Base-by-base conservation (phyloP, 2,888 invertebrate genomes). In the Coleophora deauratella region DNA sequence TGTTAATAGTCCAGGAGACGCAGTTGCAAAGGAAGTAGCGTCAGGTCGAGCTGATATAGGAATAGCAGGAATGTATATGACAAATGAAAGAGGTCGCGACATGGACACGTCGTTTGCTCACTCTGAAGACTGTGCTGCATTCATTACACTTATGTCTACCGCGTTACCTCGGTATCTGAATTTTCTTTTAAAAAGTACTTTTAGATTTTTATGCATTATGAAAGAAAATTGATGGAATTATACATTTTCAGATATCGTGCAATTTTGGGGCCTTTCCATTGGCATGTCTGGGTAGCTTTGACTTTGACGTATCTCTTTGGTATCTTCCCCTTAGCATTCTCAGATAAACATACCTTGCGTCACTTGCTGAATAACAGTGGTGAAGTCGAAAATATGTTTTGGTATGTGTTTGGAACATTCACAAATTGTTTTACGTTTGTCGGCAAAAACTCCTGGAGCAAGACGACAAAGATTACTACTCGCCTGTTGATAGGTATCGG, bases 391-490 rank as follows among this genome's bases (percentile, higher is more conserved):
- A 92, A 93, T 55, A 93, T 94, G 93, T 94, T 94, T 66, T 94
- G 94, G 94, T 93, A 93, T 61, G 93, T 94, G 41, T 94, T 93
- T 57, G 93, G 94, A 4, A 94, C 93, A 34, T 94, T 94, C 60
- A 94, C 94, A 0, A 94, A 94, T 59, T 91, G 91, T 52, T 92
- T 94, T 56, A 91, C 91, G 0, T 92, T 92, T 57, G 72, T 84
- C 33, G 91, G 92, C 0, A 87, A 87, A 59, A 88, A 89, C 53
- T 91, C 92, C 9, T 94, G 92, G 92, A 89, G 89, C 49, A 90
- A 86, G 62, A 89, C 90, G 1, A 87, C 86, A 36, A 92, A 91
- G 66, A 70, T 88, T 14, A 91, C 93, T 0, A 93, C 93, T 0
- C 86, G 93, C 46, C 57, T 93, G 9, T 73, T 94, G 10, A 91